Evolutionary conservation across 2,113 vertebrate genomes (phyloP).

Genomic region (Pseudolaguvia tuberculata): DNA sequence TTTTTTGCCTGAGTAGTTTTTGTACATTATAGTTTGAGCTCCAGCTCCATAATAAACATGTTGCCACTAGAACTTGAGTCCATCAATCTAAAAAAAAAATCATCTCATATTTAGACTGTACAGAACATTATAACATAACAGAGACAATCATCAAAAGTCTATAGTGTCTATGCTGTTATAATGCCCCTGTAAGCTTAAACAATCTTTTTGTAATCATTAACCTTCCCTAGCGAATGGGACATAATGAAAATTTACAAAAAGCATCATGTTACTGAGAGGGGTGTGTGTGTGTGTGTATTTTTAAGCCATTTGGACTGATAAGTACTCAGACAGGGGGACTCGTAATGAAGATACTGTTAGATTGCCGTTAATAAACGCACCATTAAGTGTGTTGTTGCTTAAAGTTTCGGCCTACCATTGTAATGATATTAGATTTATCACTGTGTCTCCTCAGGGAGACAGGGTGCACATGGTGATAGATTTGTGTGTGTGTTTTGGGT

Average conservation of each 20-base stretch:
- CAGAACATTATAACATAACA: not conserved
- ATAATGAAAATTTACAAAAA: constrained; percentile 19
- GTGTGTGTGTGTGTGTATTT: constrained; percentile 5
- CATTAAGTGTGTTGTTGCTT: constrained; percentile 4
- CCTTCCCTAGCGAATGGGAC: not conserved
- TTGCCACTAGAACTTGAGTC: not conserved
- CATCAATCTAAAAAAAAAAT: not conserved
- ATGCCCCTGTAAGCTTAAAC: not conserved
- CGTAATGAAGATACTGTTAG: constrained; percentile 7
- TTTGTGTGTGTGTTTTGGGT: not conserved
- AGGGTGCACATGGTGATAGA: not conserved
- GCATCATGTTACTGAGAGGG: not conserved
- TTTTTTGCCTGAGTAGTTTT: not conserved
- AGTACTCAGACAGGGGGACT: constrained; percentile 12
- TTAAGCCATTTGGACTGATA: constrained; percentile 12
- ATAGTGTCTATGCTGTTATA: not conserved
- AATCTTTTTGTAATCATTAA: constrained; percentile 18
- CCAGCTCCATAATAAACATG: too few relatives aligned
- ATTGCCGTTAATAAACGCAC: constrained; percentile 4
- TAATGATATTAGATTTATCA: not conserved
- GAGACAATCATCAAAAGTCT: not conserved
- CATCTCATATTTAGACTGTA: not conserved
- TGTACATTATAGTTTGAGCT: not conserved
- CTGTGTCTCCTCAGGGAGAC: not conserved
- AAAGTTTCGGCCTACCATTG: not conserved